Evolutionary conservation across 2,888 invertebrate genomes (phyloP), one percentile per base, ranked within the genome.

Genomic region (Crepidodera aurea): DNA sequence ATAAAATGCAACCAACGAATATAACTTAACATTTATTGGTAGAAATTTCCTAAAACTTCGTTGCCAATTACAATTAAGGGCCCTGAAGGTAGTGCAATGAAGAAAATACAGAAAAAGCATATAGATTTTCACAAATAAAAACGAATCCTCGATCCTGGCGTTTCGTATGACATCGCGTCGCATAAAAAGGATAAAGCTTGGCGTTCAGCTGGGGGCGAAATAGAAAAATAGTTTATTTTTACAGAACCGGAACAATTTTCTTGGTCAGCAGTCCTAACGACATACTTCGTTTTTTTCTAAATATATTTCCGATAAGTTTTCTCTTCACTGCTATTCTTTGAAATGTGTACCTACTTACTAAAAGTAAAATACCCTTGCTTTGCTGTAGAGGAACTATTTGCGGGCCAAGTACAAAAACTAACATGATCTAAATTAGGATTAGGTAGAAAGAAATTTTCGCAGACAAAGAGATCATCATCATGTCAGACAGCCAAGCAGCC

Each of bases 1-100:
- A 60, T 60, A 55, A 60, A 54, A 44, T 60, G 60, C 60, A 60
- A 48, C 46, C 54, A 29, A 13, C 54, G 60, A 60, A 54, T 50
- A 60, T 60, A 54, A 60, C 51, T 46, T 53, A 16, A 54, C 60
- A 53, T 60, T 60, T 60, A 50, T 60, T 40, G 40, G 25, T 40
- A 12, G 15, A 46, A 60, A 60, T 53, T 53, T 46, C 39, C 53
- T 19, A 51, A 55, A 29, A 60, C 46, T 55, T 60, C 60, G 37
- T 40, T 32, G 39, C 54, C 60, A 60, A 60, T 60, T 54, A 60
- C 54, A 60, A 60, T 60, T 60, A 51, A 32, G 18, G 18, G 32
- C 34, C 13, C 42, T 25, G 15, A 27, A 29, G 42, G 27, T 18
- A n/a, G 10, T 42, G 6, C 42, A 15, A 10, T 13, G 13, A 27